Evolutionary conservation across 2,888 invertebrate genomes (phyloP).

Genomic region (Leuctra nigra): DNA sequence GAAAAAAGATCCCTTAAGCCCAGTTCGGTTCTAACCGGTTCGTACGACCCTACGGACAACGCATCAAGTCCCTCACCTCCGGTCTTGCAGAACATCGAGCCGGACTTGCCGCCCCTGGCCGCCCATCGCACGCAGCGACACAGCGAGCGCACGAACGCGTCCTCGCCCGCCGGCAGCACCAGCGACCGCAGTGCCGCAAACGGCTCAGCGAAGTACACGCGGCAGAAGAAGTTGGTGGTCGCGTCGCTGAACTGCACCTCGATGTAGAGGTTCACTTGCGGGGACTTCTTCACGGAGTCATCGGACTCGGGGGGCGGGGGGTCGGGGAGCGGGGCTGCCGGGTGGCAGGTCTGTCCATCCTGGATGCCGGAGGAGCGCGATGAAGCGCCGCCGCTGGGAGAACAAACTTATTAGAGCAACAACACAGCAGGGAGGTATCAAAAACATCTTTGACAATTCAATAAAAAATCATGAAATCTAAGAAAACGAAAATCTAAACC

Average conservation of each 20-base stretch:
- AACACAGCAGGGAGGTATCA: no score
- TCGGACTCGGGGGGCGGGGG: neutral
- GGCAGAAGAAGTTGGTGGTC: conserved; percentile 78
- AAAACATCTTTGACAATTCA: no score
- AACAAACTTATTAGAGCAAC: no score
- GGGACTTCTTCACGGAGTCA: conserved; percentile 1
- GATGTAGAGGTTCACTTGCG: conserved; percentile 10
- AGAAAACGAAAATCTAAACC: no score
- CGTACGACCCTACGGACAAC: no score
- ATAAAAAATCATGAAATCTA: no score
- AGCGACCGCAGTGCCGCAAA: conserved; percentile 71
- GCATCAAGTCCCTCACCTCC: conserved; percentile 51
- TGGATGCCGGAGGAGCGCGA: neutral
- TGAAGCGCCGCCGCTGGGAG: no score
- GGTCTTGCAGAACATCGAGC: conserved; percentile 93
- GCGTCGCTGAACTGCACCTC: conserved; percentile 48
- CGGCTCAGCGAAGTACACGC: conserved; percentile 85
- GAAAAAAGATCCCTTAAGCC: no score
- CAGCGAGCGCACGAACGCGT: conserved; percentile 77
- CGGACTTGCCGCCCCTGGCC: conserved; percentile 95
- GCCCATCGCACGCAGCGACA: conserved; percentile 85
- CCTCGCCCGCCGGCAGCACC: conserved; percentile 57
- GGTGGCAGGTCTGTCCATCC: conserved; percentile 22
- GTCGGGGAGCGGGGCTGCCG: neutral
- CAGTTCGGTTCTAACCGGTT: no score